phyloP scores from a whole-genome alignment of 1,140 invertebrate genomes.

The Trialeurodes vaporariorum region DNA sequence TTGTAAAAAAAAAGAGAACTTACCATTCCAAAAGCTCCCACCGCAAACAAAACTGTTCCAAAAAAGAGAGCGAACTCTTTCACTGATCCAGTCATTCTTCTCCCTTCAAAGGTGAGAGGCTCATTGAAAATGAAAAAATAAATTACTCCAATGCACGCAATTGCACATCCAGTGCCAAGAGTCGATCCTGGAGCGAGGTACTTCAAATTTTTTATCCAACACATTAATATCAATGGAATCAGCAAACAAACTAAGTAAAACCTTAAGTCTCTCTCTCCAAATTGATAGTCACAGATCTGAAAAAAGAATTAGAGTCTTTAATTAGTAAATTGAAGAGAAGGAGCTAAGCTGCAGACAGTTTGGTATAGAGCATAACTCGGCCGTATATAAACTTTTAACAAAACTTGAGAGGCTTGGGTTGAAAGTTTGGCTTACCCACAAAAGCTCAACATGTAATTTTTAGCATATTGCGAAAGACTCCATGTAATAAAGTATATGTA shows the following conservation, averaged over 20 bases:
- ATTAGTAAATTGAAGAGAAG: too few species aligned
- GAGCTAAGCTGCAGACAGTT: too few species aligned
- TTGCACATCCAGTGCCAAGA: slow-evolving; percentile 35
- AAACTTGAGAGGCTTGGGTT: too few species aligned
- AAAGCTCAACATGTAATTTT: too few species aligned
- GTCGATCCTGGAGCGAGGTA: slow-evolving; percentile 37
- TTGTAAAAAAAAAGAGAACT: too few species aligned
- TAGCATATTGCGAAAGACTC: too few species aligned
- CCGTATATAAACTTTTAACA: too few species aligned
- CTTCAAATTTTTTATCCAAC: slow-evolving; percentile 33
- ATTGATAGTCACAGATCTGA: slow-evolving; percentile 19
- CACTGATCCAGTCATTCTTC: not conserved
- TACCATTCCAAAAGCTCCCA: slow-evolving; percentile 9
- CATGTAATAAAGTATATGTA: too few species aligned
- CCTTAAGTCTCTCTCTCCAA: not conserved
- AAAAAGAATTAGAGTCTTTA: too few species aligned
- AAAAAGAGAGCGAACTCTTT: slow-evolving; percentile 11
- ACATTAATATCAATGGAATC: slow-evolving; percentile 25
- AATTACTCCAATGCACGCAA: slow-evolving; percentile 27
- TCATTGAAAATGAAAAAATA: slow-evolving; percentile 29
- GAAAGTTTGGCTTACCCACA: too few species aligned
- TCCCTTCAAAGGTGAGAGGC: not conserved
- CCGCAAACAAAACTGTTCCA: slow-evolving; percentile 12
- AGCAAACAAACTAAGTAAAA: slow-evolving; percentile 20
- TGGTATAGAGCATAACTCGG: too few species aligned